A percentile compares a stretch with the other conserved stretches of the same genome.
phyloP scores from a whole-genome alignment of 2,888 invertebrate genomes.

The Galeruca laticollis region DNA sequence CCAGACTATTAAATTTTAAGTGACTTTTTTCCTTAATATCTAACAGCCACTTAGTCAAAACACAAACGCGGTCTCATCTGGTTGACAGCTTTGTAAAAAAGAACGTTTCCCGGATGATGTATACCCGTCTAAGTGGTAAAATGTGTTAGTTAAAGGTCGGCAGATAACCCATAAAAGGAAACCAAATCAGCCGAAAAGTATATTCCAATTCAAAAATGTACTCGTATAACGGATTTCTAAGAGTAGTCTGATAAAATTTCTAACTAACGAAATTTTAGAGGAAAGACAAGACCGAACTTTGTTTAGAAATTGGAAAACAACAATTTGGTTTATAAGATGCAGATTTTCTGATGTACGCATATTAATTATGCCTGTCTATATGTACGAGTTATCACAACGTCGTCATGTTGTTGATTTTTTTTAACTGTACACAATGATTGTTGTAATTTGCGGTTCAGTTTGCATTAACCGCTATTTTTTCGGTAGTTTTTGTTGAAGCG shows the following conservation, averaged over 20 bases:
- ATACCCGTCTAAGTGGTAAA: constrained; percentile 57
- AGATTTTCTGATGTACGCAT: too few species aligned
- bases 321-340: too few species aligned
- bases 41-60: constrained; percentile 32
- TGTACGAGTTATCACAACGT: too few species aligned
- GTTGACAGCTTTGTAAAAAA: constrained; percentile 33
- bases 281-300: too few species aligned
- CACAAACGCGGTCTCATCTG: constrained; percentile 29
- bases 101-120: constrained; percentile 48
- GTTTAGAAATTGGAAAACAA: too few species aligned
- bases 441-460: too few species aligned
- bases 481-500: too few species aligned
- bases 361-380: too few species aligned
- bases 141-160: constrained; percentile 56
- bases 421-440: too few species aligned
- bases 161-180: constrained; percentile 53
- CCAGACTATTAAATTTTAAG: constrained; percentile 2
- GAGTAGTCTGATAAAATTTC: constrained; percentile 11
- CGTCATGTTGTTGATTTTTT: too few species aligned
- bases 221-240: constrained; percentile 47
- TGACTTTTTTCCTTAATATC: constrained; percentile 17
- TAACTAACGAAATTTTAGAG: too few species aligned
- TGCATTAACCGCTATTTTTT: too few species aligned
- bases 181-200: constrained; percentile 53
- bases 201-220: constrained; percentile 32